A percentile compares a stretch with the other conserved stretches of the same genome.
These are phyloP conservation scores for Virgularia gustaviana DNA, from an alignment of 92 coral and sea anemone species.

Conservation along the genomic window DNA sequence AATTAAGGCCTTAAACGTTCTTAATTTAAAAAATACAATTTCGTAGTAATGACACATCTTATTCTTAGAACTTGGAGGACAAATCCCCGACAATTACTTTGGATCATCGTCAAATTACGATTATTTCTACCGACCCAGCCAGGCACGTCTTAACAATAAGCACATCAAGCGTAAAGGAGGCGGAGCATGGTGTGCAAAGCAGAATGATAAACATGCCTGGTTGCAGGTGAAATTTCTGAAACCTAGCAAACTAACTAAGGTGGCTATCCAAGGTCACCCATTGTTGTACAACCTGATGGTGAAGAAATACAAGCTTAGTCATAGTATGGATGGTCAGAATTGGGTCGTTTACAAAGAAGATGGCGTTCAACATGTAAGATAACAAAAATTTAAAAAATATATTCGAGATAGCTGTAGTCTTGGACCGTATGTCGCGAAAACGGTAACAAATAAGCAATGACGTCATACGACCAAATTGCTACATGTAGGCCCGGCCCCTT, in stretches of 20 bases:
- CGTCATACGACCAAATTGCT: no score
- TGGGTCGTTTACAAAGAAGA: conserved; percentile 61
- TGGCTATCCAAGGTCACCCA: conserved; percentile 82
- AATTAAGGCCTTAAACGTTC: no score
- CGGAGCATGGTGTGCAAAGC: conserved; percentile 79
- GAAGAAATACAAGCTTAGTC: conserved; percentile 55
- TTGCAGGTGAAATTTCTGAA: conserved; percentile 65
- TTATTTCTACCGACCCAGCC: conserved; percentile 30
- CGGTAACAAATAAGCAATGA: no score
- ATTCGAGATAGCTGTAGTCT: no score
- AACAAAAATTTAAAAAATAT: no score
- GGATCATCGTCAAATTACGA: not conserved
- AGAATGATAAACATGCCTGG: conserved; percentile 68
- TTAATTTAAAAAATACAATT: no score
- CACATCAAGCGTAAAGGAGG: conserved; percentile 41
- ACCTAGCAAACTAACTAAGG: conserved; percentile 59
- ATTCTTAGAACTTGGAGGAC: not conserved
- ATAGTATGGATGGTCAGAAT: conserved; percentile 70
- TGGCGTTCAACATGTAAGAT: conserved; percentile 68
- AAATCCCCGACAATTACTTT: conserved; percentile 4
- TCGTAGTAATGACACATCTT: not conserved
- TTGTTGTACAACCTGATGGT: conserved; percentile 52
- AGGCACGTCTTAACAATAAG: conserved; percentile 58
- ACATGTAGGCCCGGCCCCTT: no score
- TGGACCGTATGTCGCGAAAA: no score